Evolutionary conservation across 37 sponge, comb jelly and placozoan genomes (phyloP).

Genomic region (Aplysina aerophoba): DNA sequence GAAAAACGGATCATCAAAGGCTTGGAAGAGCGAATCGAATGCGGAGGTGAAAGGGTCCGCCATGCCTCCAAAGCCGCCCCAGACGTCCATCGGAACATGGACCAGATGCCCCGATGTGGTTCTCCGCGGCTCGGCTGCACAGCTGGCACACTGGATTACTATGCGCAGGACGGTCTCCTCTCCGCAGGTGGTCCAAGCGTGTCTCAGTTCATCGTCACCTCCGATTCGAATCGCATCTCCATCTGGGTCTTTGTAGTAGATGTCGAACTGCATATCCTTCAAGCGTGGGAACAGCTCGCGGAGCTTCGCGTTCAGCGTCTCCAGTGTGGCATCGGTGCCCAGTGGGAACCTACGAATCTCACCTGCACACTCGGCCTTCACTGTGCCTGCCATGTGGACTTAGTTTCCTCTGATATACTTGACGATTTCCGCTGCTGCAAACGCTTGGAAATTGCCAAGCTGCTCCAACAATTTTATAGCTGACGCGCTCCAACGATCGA

Average conservation of each 20-base stretch:
- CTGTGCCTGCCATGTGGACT: constrained; percentile 1
- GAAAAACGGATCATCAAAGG: constrained; percentile 22
- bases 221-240: constrained; percentile 23
- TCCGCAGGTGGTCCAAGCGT: constrained; percentile 9
- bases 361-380: constrained; percentile 21
- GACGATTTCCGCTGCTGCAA: too few species aligned
- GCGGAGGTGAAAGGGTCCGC: not conserved
- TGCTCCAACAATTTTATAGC: too few species aligned
- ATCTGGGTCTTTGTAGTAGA: constrained; percentile 21
- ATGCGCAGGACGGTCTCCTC: not conserved
- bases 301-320: not conserved
- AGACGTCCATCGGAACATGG: not conserved
- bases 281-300: not conserved
- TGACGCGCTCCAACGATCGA: too few species aligned
- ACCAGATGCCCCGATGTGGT: not conserved
- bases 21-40: not conserved
- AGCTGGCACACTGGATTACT: not conserved
- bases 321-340: constrained; percentile 3
- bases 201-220: constrained; percentile 4
- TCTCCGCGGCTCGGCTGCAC: not conserved
- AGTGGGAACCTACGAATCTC: constrained; percentile 1
- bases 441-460: too few species aligned
- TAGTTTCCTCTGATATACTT: too few species aligned
- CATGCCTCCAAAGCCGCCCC: too few species aligned
- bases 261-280: constrained; percentile 9